phyloP scores from a whole-genome alignment of 2,113 vertebrate species.

The Hepsetus odoe region DNA sequence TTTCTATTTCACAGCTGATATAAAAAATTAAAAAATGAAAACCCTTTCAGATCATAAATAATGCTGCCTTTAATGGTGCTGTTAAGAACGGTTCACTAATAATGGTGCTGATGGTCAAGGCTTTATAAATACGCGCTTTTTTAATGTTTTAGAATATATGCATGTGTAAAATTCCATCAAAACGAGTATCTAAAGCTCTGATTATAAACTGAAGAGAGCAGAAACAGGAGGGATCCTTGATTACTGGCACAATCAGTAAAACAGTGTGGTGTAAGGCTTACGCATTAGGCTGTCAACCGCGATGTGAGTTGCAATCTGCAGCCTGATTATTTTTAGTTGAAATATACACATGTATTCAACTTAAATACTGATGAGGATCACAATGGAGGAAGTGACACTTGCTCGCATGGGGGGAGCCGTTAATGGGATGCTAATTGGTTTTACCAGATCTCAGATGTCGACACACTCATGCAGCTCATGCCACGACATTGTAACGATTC shows the following conservation, averaged over 20 bases:
- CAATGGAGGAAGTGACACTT: not conserved
- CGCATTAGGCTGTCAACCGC: not conserved
- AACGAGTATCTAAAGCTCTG: not conserved
- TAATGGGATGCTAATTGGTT: not conserved
- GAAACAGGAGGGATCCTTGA: constrained; percentile 2
- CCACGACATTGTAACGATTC: not conserved
- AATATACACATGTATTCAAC: not conserved
- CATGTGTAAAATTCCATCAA: not conserved
- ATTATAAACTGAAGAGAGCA: constrained; percentile 19
- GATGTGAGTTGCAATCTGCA: not conserved
- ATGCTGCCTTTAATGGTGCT: too few relatives aligned
- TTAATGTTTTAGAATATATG: too few relatives aligned
- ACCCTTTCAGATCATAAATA: too few relatives aligned
- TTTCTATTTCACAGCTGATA: too few relatives aligned
- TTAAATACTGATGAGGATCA: not conserved
- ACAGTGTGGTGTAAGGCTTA: not conserved
- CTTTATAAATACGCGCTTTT: too few relatives aligned
- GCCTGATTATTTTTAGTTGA: not conserved
- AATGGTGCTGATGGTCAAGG: too few relatives aligned
- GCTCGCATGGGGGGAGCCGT: not conserved
- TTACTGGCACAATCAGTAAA: not conserved
- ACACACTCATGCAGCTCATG: not conserved
- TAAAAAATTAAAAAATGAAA: too few relatives aligned
- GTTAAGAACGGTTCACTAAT: too few relatives aligned
- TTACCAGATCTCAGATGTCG: not conserved